Percentiles rank a stretch among this genome's conserved stretches.
phyloP scores from a whole-genome alignment of 2,113 vertebrate genomes.

The Cynocephalus volans region DNA sequence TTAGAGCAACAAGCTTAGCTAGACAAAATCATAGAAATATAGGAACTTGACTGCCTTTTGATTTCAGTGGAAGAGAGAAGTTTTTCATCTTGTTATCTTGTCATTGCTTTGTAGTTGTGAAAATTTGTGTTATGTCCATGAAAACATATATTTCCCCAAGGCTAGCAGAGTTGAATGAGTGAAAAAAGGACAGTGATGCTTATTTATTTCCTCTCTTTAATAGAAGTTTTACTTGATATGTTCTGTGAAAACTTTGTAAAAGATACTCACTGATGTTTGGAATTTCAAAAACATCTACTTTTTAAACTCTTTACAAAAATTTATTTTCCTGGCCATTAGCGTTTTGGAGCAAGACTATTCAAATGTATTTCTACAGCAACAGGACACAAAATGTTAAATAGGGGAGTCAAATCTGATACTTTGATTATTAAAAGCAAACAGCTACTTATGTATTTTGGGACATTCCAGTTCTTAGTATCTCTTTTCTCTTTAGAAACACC shows the following conservation, averaged over 20 bases:
- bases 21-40: background rate
- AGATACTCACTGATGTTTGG: background rate
- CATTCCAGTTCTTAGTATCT: background rate
- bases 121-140: slow-evolving; percentile 32
- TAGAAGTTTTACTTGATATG: slow-evolving; percentile 47
- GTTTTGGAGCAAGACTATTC: slow-evolving; percentile 36
- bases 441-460: background rate
- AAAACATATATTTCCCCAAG: slow-evolving; percentile 16
- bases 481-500: slow-evolving; percentile 6
- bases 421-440: slow-evolving; percentile 54
- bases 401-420: slow-evolving; percentile 36
- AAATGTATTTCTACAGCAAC: slow-evolving; percentile 77
- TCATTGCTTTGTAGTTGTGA: slow-evolving; percentile 61
- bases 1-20: background rate
- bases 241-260: slow-evolving; percentile 47
- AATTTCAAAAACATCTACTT: slow-evolving; percentile 27
- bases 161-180: background rate
- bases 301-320: slow-evolving; percentile 19
- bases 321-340: background rate
- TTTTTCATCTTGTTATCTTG: slow-evolving; percentile 30
- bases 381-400: slow-evolving; percentile 65
- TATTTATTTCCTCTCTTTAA: slow-evolving; percentile 6
- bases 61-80: slow-evolving; percentile 30
- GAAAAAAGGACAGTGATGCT: background rate
- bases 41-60: slow-evolving; percentile 12